Percentiles rank a stretch among this genome's conserved stretches.
Evolutionary conservation across 2,113 vertebrate genomes (phyloP).

Genomic region (Gobio gobio): DNA sequence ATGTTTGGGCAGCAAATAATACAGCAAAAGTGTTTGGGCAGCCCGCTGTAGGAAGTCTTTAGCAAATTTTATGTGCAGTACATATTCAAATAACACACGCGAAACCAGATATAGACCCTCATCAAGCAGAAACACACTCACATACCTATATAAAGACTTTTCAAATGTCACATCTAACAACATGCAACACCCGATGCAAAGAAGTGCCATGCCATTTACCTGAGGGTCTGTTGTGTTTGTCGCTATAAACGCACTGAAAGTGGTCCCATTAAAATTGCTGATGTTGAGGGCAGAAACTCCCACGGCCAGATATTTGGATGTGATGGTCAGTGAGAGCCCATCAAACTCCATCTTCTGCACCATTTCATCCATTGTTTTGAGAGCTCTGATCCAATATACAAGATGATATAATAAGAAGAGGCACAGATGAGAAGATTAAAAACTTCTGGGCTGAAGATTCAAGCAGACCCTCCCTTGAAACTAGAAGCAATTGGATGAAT

Average conservation of each 20-base stretch:
- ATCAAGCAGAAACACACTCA: background rate
- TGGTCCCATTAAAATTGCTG: constrained; percentile 77
- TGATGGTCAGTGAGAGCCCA: constrained; percentile 83
- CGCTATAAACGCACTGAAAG: constrained; percentile 84
- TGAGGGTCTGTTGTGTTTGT: constrained; percentile 82
- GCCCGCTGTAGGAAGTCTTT: background rate
- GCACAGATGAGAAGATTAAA: background rate
- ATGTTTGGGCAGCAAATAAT: background rate
- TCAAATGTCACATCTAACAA: background rate
- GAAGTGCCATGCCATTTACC: constrained; percentile 72
- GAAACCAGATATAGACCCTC: background rate
- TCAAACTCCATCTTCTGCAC: constrained; percentile 87
- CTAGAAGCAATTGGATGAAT: background rate
- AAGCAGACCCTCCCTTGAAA: background rate
- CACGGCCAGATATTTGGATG: constrained; percentile 84
- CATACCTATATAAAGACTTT: background rate
- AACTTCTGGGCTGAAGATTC: too few relatives aligned
- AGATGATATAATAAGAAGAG: background rate
- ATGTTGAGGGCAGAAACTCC: constrained; percentile 83
- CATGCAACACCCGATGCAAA: background rate
- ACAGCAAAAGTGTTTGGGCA: constrained; percentile 8
- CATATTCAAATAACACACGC: background rate
- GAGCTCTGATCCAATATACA: constrained; percentile 75
- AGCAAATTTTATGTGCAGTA: background rate
- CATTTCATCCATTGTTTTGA: constrained; percentile 90